Base-by-base conservation (phyloP, 2,113 vertebrate species). In the Apteryx mantelli region DNA sequence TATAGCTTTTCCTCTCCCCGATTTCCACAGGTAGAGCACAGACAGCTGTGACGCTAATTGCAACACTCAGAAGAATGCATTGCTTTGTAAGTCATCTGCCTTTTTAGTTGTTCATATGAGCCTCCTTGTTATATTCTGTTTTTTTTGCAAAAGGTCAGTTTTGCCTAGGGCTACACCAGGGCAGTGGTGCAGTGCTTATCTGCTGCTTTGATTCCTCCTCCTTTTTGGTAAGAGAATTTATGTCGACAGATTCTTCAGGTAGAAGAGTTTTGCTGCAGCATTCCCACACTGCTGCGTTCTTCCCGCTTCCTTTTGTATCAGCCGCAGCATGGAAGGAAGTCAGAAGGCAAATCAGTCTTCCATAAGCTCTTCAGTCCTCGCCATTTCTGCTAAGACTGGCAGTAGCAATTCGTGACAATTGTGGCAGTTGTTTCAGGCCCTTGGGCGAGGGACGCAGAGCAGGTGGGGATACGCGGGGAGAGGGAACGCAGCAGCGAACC, bases 291-390 rank as follows among this genome's bases (percentile, higher is more conserved):
- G 1, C 53, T 82, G 34, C 36, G 46, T 21, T n/a, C 28, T 24
- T 36, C 38, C 50, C 50, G 24, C 21, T 5, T 65, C 58, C 85
- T 3, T 0, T 61, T 22, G 14, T 3, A 5, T 16, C 0, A 0
- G 65, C 36, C 50, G 3, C 66, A 1, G 1, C 4, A 61, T 1
- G 36, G 34, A 13, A 22, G 65, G 18, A 9, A 9, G 32, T 17
- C 50, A 36, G 53, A n/a, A 36, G 46, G 1, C 28, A 7, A 32
- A 36, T 40, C 69, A 16, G 61, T 64, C 24, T 28, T 25, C 55
- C 11, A 13, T 4, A 13, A 38, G 15, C 46, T 25, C 13, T 48
- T 58, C 13, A 4, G 16, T 46, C 38, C 69, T 70, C 69, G 0
- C 22, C 0, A 0, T 4, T 5, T 22, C 40, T 63, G 61, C 69